Evolutionary conservation across 2,113 vertebrate species (phyloP).

Genomic region (Leptosomus discolor): DNA sequence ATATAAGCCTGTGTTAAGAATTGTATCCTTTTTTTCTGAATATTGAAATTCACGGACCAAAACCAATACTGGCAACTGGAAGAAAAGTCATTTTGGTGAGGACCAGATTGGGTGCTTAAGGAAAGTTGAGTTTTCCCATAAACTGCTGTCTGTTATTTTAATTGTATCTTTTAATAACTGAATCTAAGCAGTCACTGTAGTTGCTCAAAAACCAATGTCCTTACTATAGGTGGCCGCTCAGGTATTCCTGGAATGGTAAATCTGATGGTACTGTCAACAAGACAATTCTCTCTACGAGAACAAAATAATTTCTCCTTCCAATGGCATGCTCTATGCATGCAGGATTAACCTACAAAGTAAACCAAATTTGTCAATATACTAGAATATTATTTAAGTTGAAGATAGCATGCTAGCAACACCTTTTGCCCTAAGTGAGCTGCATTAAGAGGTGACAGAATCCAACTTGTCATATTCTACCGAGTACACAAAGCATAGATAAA

Average conservation of each 20-base stretch:
- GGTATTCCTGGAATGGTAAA: not conserved
- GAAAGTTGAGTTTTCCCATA: not conserved
- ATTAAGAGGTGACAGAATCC: not conserved
- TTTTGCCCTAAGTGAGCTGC: not conserved
- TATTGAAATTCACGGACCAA: not conserved
- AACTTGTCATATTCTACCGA: not conserved
- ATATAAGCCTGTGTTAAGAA: not conserved
- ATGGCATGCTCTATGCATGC: fast-evolving
- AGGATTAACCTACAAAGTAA: not conserved
- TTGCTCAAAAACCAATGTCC: not conserved
- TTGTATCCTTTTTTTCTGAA: not conserved
- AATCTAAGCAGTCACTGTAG: fast-evolving
- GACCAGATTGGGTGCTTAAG: not conserved
- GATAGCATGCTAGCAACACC: not conserved
- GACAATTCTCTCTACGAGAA: not conserved
- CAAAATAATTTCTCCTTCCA: not conserved
- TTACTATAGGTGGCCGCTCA: not conserved
- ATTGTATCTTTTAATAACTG: not conserved
- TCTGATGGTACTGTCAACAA: not conserved
- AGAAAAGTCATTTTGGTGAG: not conserved
- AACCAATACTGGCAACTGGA: too few species aligned
- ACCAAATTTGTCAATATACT: not conserved
- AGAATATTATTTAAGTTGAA: not conserved
- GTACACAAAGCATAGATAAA: not conserved
- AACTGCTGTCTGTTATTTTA: not conserved